Conservation (phyloP, 2,113 vertebrate species). For the Rallus limicola region DNA sequence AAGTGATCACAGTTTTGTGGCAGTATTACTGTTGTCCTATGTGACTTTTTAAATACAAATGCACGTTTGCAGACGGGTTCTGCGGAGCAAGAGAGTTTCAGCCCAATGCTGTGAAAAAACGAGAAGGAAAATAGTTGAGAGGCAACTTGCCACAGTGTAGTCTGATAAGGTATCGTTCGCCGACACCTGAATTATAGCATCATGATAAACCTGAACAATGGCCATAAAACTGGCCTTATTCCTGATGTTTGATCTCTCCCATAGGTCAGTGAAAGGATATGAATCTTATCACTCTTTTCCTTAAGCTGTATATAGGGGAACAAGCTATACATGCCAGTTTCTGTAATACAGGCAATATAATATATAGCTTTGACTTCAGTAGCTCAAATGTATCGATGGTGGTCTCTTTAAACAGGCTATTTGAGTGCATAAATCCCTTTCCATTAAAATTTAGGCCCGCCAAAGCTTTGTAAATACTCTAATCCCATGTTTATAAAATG, state of each 20-base stretch:
- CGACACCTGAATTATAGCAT: not conserved
- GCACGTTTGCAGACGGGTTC: not conserved
- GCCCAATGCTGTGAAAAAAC: not conserved
- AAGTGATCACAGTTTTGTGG: not conserved
- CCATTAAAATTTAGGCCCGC: not conserved
- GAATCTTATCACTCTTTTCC: not conserved
- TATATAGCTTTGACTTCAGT: not conserved
- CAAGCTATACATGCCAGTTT: not conserved
- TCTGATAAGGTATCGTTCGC: not conserved
- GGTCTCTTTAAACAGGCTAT: not conserved
- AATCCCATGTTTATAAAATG: not conserved
- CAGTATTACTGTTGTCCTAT: not conserved
- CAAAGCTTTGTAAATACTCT: not conserved
- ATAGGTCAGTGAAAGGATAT: not conserved
- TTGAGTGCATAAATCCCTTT: not conserved
- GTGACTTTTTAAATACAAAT: not conserved
- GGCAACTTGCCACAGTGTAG: not conserved
- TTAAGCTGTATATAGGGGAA: not conserved
- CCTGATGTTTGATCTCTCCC: not conserved
- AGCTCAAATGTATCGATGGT: not conserved
- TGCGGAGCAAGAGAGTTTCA: not conserved
- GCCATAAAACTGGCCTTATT: not conserved
- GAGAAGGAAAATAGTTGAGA: not conserved
- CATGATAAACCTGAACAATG: not conserved
- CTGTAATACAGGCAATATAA: not conserved